These are phyloP conservation scores for Resseliella maxima DNA, from an alignment of 2,888 invertebrate species.

Conservation along the genomic window DNA sequence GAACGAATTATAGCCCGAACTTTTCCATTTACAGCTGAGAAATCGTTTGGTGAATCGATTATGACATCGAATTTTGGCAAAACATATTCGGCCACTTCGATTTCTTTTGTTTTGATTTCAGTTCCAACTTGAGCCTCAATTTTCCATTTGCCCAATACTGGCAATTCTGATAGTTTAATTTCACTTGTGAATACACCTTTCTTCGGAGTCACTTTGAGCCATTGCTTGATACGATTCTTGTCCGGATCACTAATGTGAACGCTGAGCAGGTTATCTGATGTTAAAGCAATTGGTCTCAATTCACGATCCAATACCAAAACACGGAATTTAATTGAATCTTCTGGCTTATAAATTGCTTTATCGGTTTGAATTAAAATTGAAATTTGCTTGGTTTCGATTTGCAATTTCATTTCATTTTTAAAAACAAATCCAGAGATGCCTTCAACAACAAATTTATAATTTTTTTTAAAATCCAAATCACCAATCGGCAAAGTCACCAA, in stretches of 20 bases:
- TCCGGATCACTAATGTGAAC: conserved; percentile 68
- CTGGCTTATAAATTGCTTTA: conserved; percentile 86
- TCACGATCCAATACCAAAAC: conserved; percentile 77
- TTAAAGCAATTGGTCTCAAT: conserved; percentile 72
- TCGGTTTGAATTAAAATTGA: conserved; percentile 89
- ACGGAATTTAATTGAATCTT: conserved; percentile 81
- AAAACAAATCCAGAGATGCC: conserved; percentile 2
- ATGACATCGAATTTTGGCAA: conserved; percentile 89
- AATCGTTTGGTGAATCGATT: conserved; percentile 80
- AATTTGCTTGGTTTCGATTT: conserved; percentile 76
- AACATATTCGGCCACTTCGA: conserved; percentile 84
- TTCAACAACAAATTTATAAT: conserved; percentile 51
- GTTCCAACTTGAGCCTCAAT: conserved; percentile 63
- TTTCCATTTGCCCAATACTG: conserved; percentile 86
- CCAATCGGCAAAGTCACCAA: conserved; percentile 31
- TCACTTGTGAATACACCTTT: conserved; percentile 80
- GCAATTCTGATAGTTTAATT: conserved; percentile 78
- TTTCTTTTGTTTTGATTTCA: conserved; percentile 1
- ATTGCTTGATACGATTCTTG: conserved; percentile 79
- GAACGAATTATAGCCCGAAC: conserved; percentile 81
- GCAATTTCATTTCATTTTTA: not conserved
- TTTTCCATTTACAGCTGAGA: conserved; percentile 80
- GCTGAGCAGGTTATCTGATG: conserved; percentile 67
- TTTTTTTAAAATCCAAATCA: not conserved
- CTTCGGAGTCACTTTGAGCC: conserved; percentile 73